Percentiles rank a stretch among this genome's conserved stretches.
These are phyloP conservation scores for Melanostigma gelatinosum DNA, from an alignment of 2,113 vertebrate genomes.

Conservation along the genomic window DNA sequence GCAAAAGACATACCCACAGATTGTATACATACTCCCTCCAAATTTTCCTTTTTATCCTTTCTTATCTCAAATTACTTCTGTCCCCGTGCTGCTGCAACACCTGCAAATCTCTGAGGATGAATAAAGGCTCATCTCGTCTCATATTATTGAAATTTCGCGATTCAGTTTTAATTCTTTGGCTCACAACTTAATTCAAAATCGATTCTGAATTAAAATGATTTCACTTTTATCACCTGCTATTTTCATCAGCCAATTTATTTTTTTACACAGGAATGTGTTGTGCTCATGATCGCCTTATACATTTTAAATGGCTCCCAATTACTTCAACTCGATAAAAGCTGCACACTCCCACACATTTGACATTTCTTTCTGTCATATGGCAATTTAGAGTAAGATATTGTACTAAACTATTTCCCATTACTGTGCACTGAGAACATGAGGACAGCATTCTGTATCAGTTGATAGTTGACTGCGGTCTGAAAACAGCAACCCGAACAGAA, in stretches of 20 bases:
- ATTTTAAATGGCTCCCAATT: constrained; percentile 10
- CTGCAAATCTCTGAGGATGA: not conserved
- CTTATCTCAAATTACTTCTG: too few relatives aligned
- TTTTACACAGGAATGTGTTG: not conserved
- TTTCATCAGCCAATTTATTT: not conserved
- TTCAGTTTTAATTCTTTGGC: not conserved
- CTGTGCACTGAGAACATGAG: constrained; percentile 3
- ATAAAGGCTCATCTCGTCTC: not conserved
- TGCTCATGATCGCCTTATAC: not conserved
- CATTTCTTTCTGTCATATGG: not conserved
- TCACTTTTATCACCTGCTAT: not conserved
- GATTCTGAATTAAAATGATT: not conserved
- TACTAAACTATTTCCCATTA: constrained; percentile 2
- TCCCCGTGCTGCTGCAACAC: not conserved
- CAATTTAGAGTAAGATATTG: constrained; percentile 15
- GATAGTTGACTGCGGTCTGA: constrained; percentile 31
- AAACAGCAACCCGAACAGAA: constrained; percentile 52
- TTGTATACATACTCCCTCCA: too few relatives aligned
- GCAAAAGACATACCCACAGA: too few relatives aligned
- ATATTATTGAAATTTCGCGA: not conserved
- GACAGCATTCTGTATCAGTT: constrained; percentile 16
- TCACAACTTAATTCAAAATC: not conserved
- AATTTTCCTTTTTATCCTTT: not conserved
- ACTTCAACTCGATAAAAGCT: not conserved
- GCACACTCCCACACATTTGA: not conserved